These are phyloP conservation scores for Perdita meconis DNA, from an alignment of 2,888 invertebrate genomes.

Conservation along the genomic window DNA sequence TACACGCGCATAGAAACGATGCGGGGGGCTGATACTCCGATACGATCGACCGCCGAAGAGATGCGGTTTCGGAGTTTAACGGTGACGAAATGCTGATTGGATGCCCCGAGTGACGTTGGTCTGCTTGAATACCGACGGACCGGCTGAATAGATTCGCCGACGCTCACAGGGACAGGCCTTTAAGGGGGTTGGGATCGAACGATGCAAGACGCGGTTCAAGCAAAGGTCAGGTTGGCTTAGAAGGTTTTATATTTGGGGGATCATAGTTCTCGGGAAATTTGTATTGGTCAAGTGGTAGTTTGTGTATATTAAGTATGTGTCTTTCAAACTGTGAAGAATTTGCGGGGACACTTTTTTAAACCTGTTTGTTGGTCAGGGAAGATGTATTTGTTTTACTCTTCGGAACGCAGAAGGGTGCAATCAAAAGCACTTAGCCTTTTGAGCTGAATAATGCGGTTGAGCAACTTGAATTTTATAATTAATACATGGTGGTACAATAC, in stretches of 20 bases:
- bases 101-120: constrained; percentile 11
- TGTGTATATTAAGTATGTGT: no score
- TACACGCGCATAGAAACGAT: constrained; percentile 35
- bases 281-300: no score
- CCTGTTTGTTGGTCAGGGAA: no score
- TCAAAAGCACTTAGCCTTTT: no score
- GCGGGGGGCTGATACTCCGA: constrained; percentile 37
- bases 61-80: constrained; percentile 33
- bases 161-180: background rate
- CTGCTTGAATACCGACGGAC: constrained; percentile 12
- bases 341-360: no score
- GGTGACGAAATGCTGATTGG: constrained; percentile 39
- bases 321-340: no score
- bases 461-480: no score
- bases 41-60: constrained; percentile 39
- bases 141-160: background rate
- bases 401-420: no score
- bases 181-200: background rate
- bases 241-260: background rate
- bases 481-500: no score
- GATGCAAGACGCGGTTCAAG: background rate
- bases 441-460: no score
- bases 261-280: no score
- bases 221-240: background rate
- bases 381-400: no score